phyloP scores from a whole-genome alignment of 1,140 invertebrate species.

The Frieseomelitta varia region DNA sequence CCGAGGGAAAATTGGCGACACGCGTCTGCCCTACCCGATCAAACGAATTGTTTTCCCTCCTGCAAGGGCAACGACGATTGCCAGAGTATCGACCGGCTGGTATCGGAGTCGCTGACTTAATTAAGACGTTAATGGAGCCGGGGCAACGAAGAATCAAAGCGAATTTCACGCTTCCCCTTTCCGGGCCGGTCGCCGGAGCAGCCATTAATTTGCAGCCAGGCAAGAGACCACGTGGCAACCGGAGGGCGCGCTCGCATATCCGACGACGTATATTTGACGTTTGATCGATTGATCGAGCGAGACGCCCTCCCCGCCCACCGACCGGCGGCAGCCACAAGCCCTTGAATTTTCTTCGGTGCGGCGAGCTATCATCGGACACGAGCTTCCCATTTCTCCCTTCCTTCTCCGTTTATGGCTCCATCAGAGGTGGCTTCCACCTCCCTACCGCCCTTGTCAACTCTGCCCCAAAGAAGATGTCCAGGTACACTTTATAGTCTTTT shows the following conservation, averaged over 20 bases:
- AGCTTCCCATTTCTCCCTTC: too few relatives aligned
- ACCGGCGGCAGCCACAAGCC: conserved; percentile 5
- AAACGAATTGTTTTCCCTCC: too few relatives aligned
- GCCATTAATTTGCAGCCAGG: conserved; percentile 57
- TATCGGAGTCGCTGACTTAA: conserved; percentile 37
- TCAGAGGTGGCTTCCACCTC: too few relatives aligned
- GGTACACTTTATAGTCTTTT: too few relatives aligned
- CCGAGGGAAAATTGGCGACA: too few relatives aligned
- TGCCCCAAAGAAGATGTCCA: too few relatives aligned
- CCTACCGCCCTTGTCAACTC: too few relatives aligned
- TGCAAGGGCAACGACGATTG: conserved; percentile 30
- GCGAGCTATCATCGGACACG: conserved; percentile 3
- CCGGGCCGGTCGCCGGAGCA: conserved; percentile 14
- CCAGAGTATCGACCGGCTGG: conserved; percentile 20
- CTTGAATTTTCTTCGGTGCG: conserved; percentile 35
- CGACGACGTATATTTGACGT: conserved; percentile 67
- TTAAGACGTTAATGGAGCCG: conserved; percentile 49
- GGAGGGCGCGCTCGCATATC: background rate
- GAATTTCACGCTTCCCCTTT: conserved; percentile 51
- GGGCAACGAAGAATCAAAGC: conserved; percentile 29
- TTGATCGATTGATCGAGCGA: conserved; percentile 62
- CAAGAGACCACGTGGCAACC: conserved; percentile 19
- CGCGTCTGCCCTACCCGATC: too few relatives aligned
- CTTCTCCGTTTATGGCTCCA: background rate
- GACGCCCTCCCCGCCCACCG: background rate